A percentile compares a stretch with the other conserved stretches of the same genome.
Evolutionary conservation across 2,797 vertebrate genomes (phyloP).

Genomic region (Graptemys geographica): DNA sequence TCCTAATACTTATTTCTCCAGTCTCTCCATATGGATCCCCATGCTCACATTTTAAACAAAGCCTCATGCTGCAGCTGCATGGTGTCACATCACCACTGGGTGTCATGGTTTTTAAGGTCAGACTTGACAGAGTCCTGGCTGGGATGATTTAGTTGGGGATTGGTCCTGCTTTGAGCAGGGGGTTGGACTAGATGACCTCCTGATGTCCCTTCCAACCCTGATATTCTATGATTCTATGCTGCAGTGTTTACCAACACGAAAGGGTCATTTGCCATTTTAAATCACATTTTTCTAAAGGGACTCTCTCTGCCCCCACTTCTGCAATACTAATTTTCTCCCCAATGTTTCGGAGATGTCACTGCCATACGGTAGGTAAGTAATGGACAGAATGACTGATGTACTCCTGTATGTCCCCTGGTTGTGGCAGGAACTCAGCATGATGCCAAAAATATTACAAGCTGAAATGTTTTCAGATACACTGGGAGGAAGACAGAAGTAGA

Average conservation of each 20-base stretch:
- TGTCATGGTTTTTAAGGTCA: neutral
- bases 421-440: neutral
- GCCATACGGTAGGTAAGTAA: neutral
- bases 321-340: neutral
- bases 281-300: neutral
- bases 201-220: no score
- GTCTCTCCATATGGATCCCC: neutral
- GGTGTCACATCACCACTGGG: neutral
- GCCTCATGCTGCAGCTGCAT: neutral
- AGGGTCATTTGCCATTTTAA: neutral
- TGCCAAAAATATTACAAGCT: neutral
- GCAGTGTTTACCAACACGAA: neutral
- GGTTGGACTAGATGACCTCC: no score
- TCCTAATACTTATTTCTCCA: neutral
- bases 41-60: neutral
- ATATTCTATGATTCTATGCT: neutral
- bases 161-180: no score
- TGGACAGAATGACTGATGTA: neutral
- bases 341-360: neutral
- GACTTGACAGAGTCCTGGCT: no score
- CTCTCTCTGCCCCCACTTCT: neutral
- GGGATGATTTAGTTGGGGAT: no score
- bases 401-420: neutral
- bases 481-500: neutral
- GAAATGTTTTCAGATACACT: neutral